phyloP scores from a whole-genome alignment of 2,888 invertebrate genomes.

The Amorpha juglandis region DNA sequence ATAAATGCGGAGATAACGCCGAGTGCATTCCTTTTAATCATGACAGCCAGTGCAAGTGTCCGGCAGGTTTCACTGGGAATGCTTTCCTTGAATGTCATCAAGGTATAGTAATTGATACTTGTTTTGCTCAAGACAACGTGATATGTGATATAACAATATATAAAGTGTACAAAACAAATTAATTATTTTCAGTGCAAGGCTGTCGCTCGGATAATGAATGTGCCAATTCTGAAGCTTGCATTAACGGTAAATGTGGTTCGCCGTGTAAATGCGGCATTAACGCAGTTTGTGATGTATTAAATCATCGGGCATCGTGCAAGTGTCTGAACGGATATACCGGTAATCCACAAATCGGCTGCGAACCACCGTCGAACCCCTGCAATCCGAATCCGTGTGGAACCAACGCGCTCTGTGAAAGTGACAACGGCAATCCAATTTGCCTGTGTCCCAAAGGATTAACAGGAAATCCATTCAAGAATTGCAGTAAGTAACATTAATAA shows the following conservation, averaged over 20 bases:
- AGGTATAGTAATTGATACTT: constrained; percentile 60
- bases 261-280: constrained; percentile 92
- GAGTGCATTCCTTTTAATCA: constrained; percentile 91
- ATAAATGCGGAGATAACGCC: constrained; percentile 92
- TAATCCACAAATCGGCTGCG: constrained; percentile 89
- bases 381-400: constrained; percentile 94
- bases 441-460: constrained; percentile 95
- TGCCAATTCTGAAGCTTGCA: constrained; percentile 89
- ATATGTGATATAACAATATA: background rate
- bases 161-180: background rate
- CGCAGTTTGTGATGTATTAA: constrained; percentile 91
- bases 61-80: constrained; percentile 89
- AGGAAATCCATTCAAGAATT: constrained; percentile 95
- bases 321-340: constrained; percentile 93
- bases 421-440: constrained; percentile 94
- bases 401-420: constrained; percentile 92
- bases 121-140: background rate
- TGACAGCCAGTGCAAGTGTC: constrained; percentile 90
- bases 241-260: constrained; percentile 89
- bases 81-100: constrained; percentile 89
- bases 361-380: constrained; percentile 90
- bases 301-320: constrained; percentile 91
- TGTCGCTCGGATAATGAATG: constrained; percentile 90
- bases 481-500: constrained; percentile 88
- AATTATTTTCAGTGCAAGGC: constrained; percentile 83